phyloP scores from a whole-genome alignment of 2,888 invertebrate species.

The Drosophila falleni region DNA sequence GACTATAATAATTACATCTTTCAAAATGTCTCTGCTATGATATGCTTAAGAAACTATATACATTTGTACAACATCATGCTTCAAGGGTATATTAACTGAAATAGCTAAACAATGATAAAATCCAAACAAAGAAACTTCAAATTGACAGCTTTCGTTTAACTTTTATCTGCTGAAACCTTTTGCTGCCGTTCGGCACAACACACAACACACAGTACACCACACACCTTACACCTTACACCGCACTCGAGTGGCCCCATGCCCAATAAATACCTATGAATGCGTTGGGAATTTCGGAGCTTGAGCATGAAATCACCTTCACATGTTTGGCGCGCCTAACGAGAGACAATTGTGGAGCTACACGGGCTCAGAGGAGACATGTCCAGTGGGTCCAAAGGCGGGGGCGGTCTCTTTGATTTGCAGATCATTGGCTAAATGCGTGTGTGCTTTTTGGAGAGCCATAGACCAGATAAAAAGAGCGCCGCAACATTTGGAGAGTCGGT shows the following conservation, averaged over 20 bases:
- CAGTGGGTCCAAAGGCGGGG: slow-evolving; percentile 34
- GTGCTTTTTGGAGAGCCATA: slow-evolving; percentile 59
- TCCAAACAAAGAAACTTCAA: slow-evolving; percentile 73
- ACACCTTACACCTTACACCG: slow-evolving; percentile 25
- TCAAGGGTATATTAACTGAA: slow-evolving; percentile 31
- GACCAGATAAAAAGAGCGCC: slow-evolving; percentile 64
- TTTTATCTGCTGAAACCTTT: slow-evolving; percentile 73
- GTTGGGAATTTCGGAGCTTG: slow-evolving; percentile 51
- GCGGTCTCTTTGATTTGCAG: slow-evolving; percentile 81
- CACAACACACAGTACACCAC: slow-evolving; percentile 11
- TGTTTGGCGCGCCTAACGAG: slow-evolving; percentile 55
- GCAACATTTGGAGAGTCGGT: slow-evolving; percentile 47
- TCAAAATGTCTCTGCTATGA: background rate
- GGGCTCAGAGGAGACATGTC: slow-evolving; percentile 41
- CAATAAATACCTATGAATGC: slow-evolving; percentile 38
- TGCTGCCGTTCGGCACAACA: slow-evolving; percentile 50
- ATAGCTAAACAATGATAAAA: slow-evolving; percentile 63
- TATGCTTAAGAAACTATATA: background rate
- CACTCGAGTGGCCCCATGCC: slow-evolving; percentile 28
- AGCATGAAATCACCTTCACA: slow-evolving; percentile 76
- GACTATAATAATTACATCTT: background rate
- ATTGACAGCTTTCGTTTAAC: slow-evolving; percentile 80
- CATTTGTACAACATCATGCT: background rate
- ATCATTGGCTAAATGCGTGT: slow-evolving; percentile 76
- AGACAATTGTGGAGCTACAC: slow-evolving; percentile 71